Conservation (phyloP, 2,888 invertebrate species). For the Bombylius discolor region DNA sequence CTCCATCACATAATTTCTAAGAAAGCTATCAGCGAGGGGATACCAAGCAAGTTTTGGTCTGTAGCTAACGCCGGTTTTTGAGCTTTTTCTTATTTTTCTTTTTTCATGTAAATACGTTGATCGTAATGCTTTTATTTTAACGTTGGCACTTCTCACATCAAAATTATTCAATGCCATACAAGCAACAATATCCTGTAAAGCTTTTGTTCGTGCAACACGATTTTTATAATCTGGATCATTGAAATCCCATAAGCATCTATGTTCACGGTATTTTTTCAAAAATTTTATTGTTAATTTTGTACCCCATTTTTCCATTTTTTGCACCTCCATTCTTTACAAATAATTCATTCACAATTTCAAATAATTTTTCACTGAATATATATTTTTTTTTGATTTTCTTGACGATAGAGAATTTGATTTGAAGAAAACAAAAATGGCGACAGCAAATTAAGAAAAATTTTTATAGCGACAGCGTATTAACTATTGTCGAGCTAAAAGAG, state of each 20-base stretch:
- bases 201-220: conserved; percentile 19
- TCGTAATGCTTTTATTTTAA: background rate
- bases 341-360: no score
- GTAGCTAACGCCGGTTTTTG: background rate
- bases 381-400: no score
- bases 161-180: conserved; percentile 15
- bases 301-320: conserved; percentile 19
- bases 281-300: conserved; percentile 22
- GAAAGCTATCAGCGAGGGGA: background rate
- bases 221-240: conserved; percentile 19
- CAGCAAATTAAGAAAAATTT: background rate
- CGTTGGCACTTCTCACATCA: background rate
- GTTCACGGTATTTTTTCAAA: conserved; percentile 20
- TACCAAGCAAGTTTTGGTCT: background rate
- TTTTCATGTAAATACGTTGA: background rate
- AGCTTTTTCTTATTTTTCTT: background rate
- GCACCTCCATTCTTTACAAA: background rate
- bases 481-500: background rate
- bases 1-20: background rate
- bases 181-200: conserved; percentile 22
- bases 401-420: no score
- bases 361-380: no score
- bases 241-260: conserved; percentile 21
- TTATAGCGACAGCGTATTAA: background rate
- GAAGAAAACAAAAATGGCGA: background rate